Base-by-base conservation (phyloP, 1,140 invertebrate genomes). In the Polypedilum pembai region DNA sequence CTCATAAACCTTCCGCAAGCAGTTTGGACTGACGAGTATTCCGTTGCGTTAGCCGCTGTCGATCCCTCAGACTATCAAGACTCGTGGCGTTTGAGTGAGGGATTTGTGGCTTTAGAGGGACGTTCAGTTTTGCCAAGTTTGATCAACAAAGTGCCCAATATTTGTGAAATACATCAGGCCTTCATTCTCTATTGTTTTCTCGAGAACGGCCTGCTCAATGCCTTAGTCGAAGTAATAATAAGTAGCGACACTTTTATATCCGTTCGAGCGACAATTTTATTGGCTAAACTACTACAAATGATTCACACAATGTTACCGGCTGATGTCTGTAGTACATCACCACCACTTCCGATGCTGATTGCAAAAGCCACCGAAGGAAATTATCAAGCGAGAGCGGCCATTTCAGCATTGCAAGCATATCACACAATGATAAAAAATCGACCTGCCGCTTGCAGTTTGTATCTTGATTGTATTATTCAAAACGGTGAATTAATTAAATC, bases 31-130 rank as follows among this genome's bases (percentile, higher is more conserved):
- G 94, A 95, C 78, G 93, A 97, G 80, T 92, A 96, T 76, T 88
- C 89, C 24, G 89, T 92, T 40, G 95, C 95, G 3, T 81, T 98
- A 73, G 87, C 90, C 76, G 93, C 93, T 56, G 89, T 95, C 56
- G 92, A 96, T 86, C 92, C 93, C 0, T 91, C 92, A 33, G 88
- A 89, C 79, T 88, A 87, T 79, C 86, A 87, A 79, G 91, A 95
- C 73, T 86, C 88, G 0, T 98, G 95, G 94, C 88, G 92, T 76
- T 83, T 98, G 1, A 90, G 89, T 76, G 94, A 97, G 81, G 95
- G 94, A 12, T 98, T 98, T 82, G 90, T 98, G 0, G 93, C 92
- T 5, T 90, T 91, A 41, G 96, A 98, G 84, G 95, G 93, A 12
- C 88, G 87, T 75, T 87, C 86, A 18, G 88, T 96, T 76, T 82